Evolutionary conservation across 1,140 invertebrate species (phyloP).

Genomic region (Psilanteris sp.): DNA sequence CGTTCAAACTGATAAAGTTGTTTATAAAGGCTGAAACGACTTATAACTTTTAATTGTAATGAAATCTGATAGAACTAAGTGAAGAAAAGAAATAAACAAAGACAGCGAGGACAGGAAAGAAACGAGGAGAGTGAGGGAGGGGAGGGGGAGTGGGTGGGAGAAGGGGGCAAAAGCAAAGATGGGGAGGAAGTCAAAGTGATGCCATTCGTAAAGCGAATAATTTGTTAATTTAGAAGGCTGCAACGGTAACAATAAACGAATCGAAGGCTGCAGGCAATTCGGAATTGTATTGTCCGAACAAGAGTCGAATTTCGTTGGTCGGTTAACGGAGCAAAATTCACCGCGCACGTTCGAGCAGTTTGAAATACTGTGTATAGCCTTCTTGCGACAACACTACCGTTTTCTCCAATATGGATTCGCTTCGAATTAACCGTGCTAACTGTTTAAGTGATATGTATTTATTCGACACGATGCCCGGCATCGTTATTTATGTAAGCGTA

Average conservation of each 20-base stretch:
- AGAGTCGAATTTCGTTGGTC: slow-evolving; percentile 52
- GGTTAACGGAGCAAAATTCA: slow-evolving; percentile 16
- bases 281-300: slow-evolving; percentile 60
- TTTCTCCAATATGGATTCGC: slow-evolving; percentile 61
- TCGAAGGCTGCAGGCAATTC: slow-evolving; percentile 47
- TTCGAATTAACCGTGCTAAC: slow-evolving; percentile 65
- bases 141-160: not conserved
- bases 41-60: slow-evolving; percentile 61
- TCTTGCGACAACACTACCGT: slow-evolving; percentile 49
- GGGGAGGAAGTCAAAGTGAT: too few species aligned
- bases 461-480: slow-evolving; percentile 63
- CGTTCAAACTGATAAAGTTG: slow-evolving; percentile 59
- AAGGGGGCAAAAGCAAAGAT: not conserved
- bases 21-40: slow-evolving; percentile 60
- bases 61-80: slow-evolving; percentile 53
- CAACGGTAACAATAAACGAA: slow-evolving; percentile 26
- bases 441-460: slow-evolving; percentile 67
- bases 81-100: slow-evolving; percentile 19
- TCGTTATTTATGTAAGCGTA: slow-evolving; percentile 67
- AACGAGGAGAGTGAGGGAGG: not conserved
- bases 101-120: not conserved
- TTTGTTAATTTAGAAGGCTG: slow-evolving; percentile 55
- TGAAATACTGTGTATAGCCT: slow-evolving; percentile 47
- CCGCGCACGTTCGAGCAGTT: too few species aligned
- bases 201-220: slow-evolving; percentile 32